Evolutionary conservation across 2,888 invertebrate genomes (phyloP).

Genomic region (Cantharis flavilabris): DNA sequence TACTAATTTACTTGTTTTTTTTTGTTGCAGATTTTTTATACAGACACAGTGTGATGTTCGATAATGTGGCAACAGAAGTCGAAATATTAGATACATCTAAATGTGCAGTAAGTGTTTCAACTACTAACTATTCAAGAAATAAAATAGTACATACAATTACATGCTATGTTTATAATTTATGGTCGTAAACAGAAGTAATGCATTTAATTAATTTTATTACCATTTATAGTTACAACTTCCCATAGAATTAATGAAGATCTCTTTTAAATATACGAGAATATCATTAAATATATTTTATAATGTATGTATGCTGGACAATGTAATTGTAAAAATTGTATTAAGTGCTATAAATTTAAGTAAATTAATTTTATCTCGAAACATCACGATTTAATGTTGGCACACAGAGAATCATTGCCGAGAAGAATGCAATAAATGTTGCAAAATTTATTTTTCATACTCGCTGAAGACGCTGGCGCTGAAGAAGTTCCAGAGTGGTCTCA

Average conservation of each 20-base stretch:
- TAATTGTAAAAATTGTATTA: slow-evolving; percentile 10
- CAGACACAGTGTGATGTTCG: slow-evolving; percentile 77
- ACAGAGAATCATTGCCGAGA: neutral
- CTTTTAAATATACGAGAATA: slow-evolving; percentile 7
- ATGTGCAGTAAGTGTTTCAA: slow-evolving; percentile 71
- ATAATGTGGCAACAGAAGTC: slow-evolving; percentile 76
- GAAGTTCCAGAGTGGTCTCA: neutral
- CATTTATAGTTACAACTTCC: slow-evolving; percentile 9
- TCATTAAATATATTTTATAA: slow-evolving; percentile 10
- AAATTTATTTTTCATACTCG: neutral
- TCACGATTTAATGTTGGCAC: slow-evolving; percentile 2
- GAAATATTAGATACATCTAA: slow-evolving; percentile 81
- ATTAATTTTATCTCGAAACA: slow-evolving; percentile 7
- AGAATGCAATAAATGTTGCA: neutral
- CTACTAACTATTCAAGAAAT: neutral
- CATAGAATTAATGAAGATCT: slow-evolving; percentile 18
- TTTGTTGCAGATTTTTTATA: slow-evolving; percentile 78
- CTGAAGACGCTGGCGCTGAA: neutral
- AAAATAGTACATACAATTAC: slow-evolving; percentile 10
- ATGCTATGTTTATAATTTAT: slow-evolving; percentile 6
- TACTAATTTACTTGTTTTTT: slow-evolving; percentile 31
- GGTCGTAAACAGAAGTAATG: slow-evolving; percentile 9
- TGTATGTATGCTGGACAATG: neutral
- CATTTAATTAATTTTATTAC: slow-evolving; percentile 15
- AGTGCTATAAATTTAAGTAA: slow-evolving; percentile 13